phyloP scores from a whole-genome alignment of 2,113 vertebrate genomes.

The Lamprologus lemairii region DNA sequence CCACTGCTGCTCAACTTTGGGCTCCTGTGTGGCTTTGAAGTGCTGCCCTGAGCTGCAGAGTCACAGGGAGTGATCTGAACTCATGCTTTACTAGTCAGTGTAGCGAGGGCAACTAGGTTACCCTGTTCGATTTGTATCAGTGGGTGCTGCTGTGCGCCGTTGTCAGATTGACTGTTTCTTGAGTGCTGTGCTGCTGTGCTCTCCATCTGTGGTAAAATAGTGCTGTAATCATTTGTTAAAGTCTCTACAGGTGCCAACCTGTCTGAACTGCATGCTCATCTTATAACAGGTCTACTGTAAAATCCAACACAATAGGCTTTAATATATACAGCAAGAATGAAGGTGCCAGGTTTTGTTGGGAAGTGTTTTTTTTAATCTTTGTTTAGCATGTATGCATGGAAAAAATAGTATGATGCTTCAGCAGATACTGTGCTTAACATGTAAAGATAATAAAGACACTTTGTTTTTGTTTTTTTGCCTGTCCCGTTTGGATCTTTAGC shows the following conservation, averaged over 20 bases:
- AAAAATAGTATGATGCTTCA: neutral
- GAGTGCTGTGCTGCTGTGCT: neutral
- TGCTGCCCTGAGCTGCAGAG: constrained; percentile 12
- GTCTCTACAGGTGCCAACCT: neutral
- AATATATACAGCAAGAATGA: neutral
- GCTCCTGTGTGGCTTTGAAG: constrained; percentile 20
- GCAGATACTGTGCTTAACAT: neutral
- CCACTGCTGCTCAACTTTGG: constrained; percentile 32
- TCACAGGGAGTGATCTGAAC: neutral
- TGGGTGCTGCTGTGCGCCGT: neutral
- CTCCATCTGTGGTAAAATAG: neutral
- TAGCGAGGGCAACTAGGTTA: neutral
- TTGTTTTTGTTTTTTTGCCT: fast-evolving
- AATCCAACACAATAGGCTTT: neutral
- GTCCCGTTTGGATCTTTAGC: neutral
- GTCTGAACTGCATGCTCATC: neutral
- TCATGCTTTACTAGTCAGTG: neutral
- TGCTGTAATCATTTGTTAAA: neutral
- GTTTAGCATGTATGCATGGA: neutral
- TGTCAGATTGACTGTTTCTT: neutral
- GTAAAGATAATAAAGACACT: neutral
- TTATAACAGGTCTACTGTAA: neutral
- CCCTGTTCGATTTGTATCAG: neutral
- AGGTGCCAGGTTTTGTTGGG: neutral
- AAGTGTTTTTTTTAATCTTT: neutral